A percentile compares a stretch with the other conserved stretches of the same genome.
These are phyloP conservation scores for Scaptodrosophila latifasciaeformis DNA, from an alignment of 2,888 invertebrate species.

Conservation along the genomic window DNA sequence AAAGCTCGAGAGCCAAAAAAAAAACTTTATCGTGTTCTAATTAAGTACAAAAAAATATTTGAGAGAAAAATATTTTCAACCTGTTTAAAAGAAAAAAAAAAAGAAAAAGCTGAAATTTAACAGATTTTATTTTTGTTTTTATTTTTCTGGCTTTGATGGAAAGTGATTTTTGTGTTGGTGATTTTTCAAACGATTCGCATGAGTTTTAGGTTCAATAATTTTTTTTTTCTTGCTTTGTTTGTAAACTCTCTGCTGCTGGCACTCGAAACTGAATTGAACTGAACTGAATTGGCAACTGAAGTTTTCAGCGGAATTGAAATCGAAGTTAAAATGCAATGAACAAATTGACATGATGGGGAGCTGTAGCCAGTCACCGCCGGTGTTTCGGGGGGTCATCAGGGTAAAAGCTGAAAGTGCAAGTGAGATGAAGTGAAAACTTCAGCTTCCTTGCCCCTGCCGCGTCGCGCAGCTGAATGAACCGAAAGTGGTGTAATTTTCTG, in stretches of 20 bases:
- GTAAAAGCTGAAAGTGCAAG: not conserved
- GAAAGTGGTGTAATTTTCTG: constrained; percentile 6
- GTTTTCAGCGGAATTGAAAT: constrained; percentile 11
- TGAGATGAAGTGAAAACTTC: not conserved
- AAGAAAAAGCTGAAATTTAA: not conserved
- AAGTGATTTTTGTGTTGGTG: not conserved
- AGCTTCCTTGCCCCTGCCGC: not conserved
- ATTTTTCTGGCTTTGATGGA: not conserved
- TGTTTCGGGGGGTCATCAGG: constrained; percentile 10
- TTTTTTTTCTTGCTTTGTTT: constrained; percentile 7
- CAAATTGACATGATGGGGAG: too few species aligned
- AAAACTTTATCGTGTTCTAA: too few species aligned
- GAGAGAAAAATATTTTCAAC: too few species aligned
- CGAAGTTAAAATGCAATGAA: constrained; percentile 26
- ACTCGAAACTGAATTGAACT: too few species aligned
- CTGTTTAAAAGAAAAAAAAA: too few species aligned
- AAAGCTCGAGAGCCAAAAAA: too few species aligned
- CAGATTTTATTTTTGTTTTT: not conserved
- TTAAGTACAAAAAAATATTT: too few species aligned
- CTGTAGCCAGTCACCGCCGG: too few species aligned
- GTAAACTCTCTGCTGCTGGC: constrained; percentile 15
- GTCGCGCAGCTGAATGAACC: not conserved
- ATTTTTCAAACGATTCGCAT: not conserved
- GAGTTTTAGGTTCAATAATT: not conserved
- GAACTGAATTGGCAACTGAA: too few species aligned